phyloP scores from a whole-genome alignment of 2,888 invertebrate genomes.

The Thereva unica region DNA sequence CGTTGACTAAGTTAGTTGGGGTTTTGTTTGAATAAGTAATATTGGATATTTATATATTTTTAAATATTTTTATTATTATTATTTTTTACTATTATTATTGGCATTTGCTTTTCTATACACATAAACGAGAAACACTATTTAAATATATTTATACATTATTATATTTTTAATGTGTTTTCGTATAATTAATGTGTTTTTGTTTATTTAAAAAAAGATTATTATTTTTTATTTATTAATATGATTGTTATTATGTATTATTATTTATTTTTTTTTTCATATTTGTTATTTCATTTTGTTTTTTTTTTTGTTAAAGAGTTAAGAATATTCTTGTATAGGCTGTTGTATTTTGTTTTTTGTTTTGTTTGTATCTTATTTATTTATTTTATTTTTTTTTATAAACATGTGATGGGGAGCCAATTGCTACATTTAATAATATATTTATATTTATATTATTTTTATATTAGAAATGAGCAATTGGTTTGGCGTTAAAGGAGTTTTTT shows the following conservation, averaged over 20 bases:
- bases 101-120: too few relatives aligned
- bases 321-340: constrained; percentile 10
- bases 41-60: too few relatives aligned
- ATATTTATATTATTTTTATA: neutral
- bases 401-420: constrained; percentile 41
- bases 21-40: too few relatives aligned
- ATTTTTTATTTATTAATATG: neutral
- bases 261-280: neutral
- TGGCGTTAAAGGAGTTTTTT: constrained; percentile 44
- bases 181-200: constrained; percentile 5
- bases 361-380: constrained; percentile 3
- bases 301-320: neutral
- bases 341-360: neutral
- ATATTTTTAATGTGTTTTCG: too few relatives aligned
- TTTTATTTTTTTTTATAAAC: constrained; percentile 34
- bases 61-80: too few relatives aligned
- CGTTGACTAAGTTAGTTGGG: too few relatives aligned
- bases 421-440: neutral
- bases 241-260: neutral
- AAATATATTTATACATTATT: too few relatives aligned
- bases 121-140: too few relatives aligned
- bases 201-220: constrained; percentile 4
- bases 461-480: constrained; percentile 40
- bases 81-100: too few relatives aligned
- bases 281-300: constrained; percentile 5